Base-by-base conservation (phyloP, 2,888 invertebrate genomes). In the Strigamia crassipes region DNA sequence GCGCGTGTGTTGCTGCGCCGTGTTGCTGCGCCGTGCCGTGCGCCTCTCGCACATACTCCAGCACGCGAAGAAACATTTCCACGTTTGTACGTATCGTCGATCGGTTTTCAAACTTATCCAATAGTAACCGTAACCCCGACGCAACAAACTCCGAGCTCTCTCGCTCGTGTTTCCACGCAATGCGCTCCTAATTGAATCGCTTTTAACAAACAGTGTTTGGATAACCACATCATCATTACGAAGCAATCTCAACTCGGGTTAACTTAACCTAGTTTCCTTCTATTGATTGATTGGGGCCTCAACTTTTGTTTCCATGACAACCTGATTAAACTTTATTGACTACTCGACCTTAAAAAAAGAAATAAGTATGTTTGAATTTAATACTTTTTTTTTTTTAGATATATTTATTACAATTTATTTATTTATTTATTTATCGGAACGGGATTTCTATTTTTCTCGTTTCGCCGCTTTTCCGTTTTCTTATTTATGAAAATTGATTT, bases 201-300 rank as follows among this genome's bases (percentile, higher is more conserved):
- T 66, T 18, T 23, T 66, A 18, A 66, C 15, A 13, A 18, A 66
- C 15, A 13, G 4, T 46, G 13, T 46, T 46, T 66, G 21, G 61
- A 21, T 38, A 38, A 38, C 38, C 38, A 66, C 21, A n/a, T 23
- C 12, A 18, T 66, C 21, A 18, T 23, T 66, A 3, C 9, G 46
- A 46, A 66, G 61, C 21, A 66, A 66, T 21, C 61, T 66, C 61
- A 66, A 66, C 18, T 66, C 21, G n/a, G 18, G 61, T 66, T 66
- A 66, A 66, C 5, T 66, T n/a, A 23, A 12, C 21, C 61, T 66
- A 23, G 61, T 66, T 27, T 51, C 61, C 18, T n/a, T 66, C 1
- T 15, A 66, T 66, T 66, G 61, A 66, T 66, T 66, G 21, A 66
- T 66, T 66, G 61, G 61, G 21, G 21, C 10, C 1, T 61, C 61